Base-by-base conservation (phyloP, 2,113 vertebrate species). In the Setophaga coronata region DNA sequence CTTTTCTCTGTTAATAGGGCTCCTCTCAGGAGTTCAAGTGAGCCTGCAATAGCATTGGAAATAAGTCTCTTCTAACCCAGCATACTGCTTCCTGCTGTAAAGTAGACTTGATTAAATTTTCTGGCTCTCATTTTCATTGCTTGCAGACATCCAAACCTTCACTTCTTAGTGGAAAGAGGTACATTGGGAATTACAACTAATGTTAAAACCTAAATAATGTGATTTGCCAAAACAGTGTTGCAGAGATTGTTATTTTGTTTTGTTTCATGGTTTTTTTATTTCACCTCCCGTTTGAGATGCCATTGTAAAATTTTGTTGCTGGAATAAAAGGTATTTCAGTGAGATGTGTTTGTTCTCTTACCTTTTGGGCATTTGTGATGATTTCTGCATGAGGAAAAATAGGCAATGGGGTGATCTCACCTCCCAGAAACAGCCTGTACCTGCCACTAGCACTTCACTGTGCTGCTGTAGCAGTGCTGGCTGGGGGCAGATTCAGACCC, bases 61-160 rank as follows among this genome's bases (percentile, higher is more conserved):
- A 69, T 89, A 94, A 94, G 89, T 78, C 70, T 82, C 18, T 82
- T 88, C 65, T 89, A 93, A 53, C 80, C 60, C 56, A 60, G 57
- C 45, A 19, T 71, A 90, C 94, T 10, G 31, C 70, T 95, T 96
- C 89, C 87, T 94, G 81, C 62, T 87, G 54, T 93, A 94, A 95
- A 95, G 90, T 38, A 85, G 73, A 57, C 83, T 95, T 95, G 93
- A 95, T 95, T 92, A 95, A 96, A 95, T 91, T 91, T 95, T 93
- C 71, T 93, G 81, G 29, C 58, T 88, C 84, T 93, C 78, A 85
- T 60, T 83, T 87, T 86, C 74, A n/a, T 83, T 62, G 58, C 94
- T 94, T 0, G 2, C 58, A 93, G 87, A 91, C 81, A 79, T 85
- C 70, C 61, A 91, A 91, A 60, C 70, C 86, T 86, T 76, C 42